phyloP scores from a whole-genome alignment of 2,113 vertebrate species.

The Phycodurus eques region DNA sequence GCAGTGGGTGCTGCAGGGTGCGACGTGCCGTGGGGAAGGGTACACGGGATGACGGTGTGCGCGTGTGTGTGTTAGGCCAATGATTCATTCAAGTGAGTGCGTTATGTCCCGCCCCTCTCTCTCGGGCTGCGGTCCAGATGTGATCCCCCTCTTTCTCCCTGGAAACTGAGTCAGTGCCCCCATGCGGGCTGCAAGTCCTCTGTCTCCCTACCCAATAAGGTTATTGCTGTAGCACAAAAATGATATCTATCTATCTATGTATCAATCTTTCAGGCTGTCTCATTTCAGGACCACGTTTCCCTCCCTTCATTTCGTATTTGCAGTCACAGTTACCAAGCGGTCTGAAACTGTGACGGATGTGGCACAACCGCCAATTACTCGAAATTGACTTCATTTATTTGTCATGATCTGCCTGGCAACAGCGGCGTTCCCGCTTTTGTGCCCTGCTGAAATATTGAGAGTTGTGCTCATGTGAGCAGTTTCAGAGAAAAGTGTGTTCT shows the following conservation, averaged over 20 bases:
- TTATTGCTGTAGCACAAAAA: slow-evolving; percentile 14
- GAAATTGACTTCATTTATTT: slow-evolving; percentile 8
- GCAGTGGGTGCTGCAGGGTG: slow-evolving; percentile 54
- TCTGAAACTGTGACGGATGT: background rate
- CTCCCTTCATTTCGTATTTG: background rate
- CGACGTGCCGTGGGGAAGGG: slow-evolving; percentile 56
- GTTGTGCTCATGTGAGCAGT: slow-evolving; percentile 27
- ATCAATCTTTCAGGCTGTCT: background rate
- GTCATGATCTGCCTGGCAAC: slow-evolving; percentile 59
- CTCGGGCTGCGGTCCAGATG: slow-evolving; percentile 64
- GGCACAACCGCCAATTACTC: background rate
- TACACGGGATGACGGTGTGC: slow-evolving; percentile 36
- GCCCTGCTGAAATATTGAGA: slow-evolving; percentile 52
- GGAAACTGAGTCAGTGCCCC: slow-evolving; percentile 53
- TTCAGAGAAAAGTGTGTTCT: slow-evolving; percentile 1
- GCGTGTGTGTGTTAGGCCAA: slow-evolving; percentile 31
- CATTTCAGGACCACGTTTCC: too few relatives aligned
- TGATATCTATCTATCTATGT: background rate
- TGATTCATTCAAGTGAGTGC: slow-evolving; percentile 60
- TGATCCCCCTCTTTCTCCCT: slow-evolving; percentile 53
- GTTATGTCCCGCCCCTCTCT: slow-evolving; percentile 31
- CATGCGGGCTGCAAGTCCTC: slow-evolving; percentile 31
- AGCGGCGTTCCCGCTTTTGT: slow-evolving; percentile 32
- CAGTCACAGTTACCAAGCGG: background rate
- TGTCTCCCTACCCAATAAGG: slow-evolving; percentile 25